Evolutionary conservation across 1,140 invertebrate species (phyloP).

Genomic region (Ceratina calcarata): DNA sequence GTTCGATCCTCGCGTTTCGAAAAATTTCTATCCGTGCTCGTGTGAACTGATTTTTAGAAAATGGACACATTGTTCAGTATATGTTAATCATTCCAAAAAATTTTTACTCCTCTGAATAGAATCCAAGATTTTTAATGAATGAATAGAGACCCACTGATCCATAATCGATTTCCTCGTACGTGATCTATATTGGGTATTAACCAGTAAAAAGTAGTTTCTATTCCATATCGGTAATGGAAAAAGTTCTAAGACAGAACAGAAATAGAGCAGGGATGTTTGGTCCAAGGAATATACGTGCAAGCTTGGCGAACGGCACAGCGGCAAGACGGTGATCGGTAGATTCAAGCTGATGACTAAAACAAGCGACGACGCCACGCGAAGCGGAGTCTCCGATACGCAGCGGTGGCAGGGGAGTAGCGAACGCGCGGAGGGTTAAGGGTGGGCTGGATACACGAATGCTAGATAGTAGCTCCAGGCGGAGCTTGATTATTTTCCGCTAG

Average conservation of each 20-base stretch:
- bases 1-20: background rate
- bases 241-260: too few relatives aligned
- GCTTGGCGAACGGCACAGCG: too few relatives aligned
- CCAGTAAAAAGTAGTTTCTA: too few relatives aligned
- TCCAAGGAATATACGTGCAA: background rate
- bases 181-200: too few relatives aligned
- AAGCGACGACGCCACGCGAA: conserved; percentile 35
- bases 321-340: conserved; percentile 5
- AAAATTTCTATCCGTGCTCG: conserved; percentile 65
- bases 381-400: conserved; percentile 47
- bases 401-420: conserved; percentile 35
- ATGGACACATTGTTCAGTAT: too few relatives aligned
- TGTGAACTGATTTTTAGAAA: too few relatives aligned
- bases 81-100: too few relatives aligned
- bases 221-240: too few relatives aligned
- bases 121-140: too few relatives aligned
- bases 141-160: too few relatives aligned
- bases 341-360: conserved; percentile 30
- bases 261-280: background rate
- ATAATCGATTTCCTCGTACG: too few relatives aligned
- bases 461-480: conserved; percentile 78
- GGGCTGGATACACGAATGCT: conserved; percentile 62
- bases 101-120: too few relatives aligned
- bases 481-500: conserved; percentile 81
- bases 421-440: conserved; percentile 53